Base-by-base conservation (phyloP, 1,140 invertebrate genomes). In the Saccostrea cuccullata region DNA sequence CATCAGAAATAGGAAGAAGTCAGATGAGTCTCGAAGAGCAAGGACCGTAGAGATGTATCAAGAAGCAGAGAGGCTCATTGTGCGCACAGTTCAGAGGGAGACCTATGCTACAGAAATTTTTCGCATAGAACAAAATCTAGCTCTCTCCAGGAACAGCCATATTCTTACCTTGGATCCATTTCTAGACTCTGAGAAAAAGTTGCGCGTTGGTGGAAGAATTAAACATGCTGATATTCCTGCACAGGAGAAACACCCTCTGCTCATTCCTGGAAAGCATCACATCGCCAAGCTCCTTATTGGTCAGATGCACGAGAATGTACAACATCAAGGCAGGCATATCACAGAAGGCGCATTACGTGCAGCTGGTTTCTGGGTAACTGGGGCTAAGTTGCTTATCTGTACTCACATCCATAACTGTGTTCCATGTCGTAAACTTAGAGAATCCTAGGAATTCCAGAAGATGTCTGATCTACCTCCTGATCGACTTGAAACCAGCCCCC, bases 391-490 rank as follows among this genome's bases (percentile, higher is more conserved):
- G 20, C 47, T 86, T n/a, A 67, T 92, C n/a, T 60, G 23, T 17
- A 60, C 60, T n/a, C n/a, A 82, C 13, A 89, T 91, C 20, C 82
- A 90, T 56, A 89, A 90, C 6, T 86, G 82, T 73, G 47, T 86
- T 40, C 64, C 6, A 20, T 86, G 88, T 55, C 47, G 64, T 2
- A 60, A 55, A 70, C 23, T 77, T 9, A 23, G 64, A 8, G 82
- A 40, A 77, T 9, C 26, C 11, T 20, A 20, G 1, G 47, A 9
- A 36, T 15, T 15, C 20, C 89, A 88, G 60, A 84, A 36, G 58
- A 91, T 91, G 89, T 82, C 90, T 4, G 85, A 89, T 56, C 64
- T 91, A 40, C 91, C 87, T 23, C 13, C 73, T 30, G 91, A 91
- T 58, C 55, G 91, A 56, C 47, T 89, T 36, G 17, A 17, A 6